phyloP scores from a whole-genome alignment of 2,113 vertebrate species.

The Theristicus caerulescens region DNA sequence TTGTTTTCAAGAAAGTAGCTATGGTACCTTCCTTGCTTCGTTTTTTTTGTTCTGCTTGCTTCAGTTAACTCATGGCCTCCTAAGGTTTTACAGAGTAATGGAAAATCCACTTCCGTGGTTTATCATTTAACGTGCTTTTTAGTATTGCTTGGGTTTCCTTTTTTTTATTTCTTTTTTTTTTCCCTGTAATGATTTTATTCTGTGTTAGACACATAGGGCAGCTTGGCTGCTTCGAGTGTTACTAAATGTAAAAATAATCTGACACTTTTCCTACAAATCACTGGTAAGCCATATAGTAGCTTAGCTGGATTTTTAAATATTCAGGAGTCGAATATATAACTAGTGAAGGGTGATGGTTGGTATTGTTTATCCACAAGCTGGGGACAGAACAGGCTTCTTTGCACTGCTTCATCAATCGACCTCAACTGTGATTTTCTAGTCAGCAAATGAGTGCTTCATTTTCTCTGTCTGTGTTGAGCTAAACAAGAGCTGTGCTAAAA shows the following conservation, averaged over 20 bases:
- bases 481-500: constrained; percentile 64
- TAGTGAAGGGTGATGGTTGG: constrained; percentile 74
- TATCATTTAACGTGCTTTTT: constrained; percentile 24
- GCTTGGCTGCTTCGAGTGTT: constrained; percentile 34
- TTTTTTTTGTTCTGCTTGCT: constrained; percentile 29
- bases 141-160: constrained; percentile 30
- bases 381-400: constrained; percentile 79
- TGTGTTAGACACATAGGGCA: constrained; percentile 30
- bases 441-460: constrained; percentile 78
- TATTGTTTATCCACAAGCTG: constrained; percentile 68
- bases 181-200: constrained; percentile 41
- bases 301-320: constrained; percentile 74
- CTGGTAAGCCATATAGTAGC: constrained; percentile 60
- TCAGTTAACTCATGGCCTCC: constrained; percentile 70
- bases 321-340: constrained; percentile 68
- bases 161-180: background rate
- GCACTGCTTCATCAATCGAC: constrained; percentile 80
- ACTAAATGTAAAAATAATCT: constrained; percentile 68
- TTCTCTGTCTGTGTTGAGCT: constrained; percentile 63
- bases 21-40: constrained; percentile 74
- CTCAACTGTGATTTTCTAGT: constrained; percentile 79
- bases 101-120: constrained; percentile 52
- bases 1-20: constrained; percentile 83
- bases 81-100: constrained; percentile 64
- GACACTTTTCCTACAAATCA: constrained; percentile 29